Base-by-base conservation (phyloP, 2,888 invertebrate species). In the Plutella xylostella region DNA sequence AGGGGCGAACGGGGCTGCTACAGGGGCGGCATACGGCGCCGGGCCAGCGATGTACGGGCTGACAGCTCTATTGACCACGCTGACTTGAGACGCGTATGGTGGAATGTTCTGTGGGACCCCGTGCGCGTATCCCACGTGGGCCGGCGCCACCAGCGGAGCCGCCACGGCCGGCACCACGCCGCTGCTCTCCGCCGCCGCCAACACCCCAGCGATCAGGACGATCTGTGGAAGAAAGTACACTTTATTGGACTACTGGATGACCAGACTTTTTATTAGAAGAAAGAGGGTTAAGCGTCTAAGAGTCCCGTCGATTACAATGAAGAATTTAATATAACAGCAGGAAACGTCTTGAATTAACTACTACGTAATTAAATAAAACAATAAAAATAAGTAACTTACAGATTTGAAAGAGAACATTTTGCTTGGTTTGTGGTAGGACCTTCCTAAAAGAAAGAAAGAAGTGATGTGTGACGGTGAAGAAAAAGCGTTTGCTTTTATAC, bases 61-160 rank as follows among this genome's bases (percentile, higher is more conserved):
- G 1, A 80, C 55, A 28, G 76, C 75, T 55, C 72, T 78, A 48
- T 71, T 86, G 49, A 83, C 82, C 9, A 88, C 78, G 65, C 77
- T 89, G 47, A 88, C 69, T 64, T 89, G 87, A 2, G 87, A 84
- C 2, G 88, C 87, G 54, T 86, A 88, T 2, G 89, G 89, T 40
- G 87, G 85, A 35, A 88, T 75, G 53, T 88, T 89, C 52, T 88
- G 87, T 0, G 89, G 89, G 19, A 88, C 79, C 14, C 87, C 85
- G 55, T 80, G 85, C 45, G 73, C 76, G 53, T 88, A 88, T 14
- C 86, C 87, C 20, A 87, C 61, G 2, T 86, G 85, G 17, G 87
- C 82, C n/a, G 86, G 85, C 11, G 86, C 77, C 7, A 85, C 63
- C 2, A 88, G 54, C 0, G 79, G 78, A 12, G 83, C 75, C 17